Evolutionary conservation across 2,888 invertebrate genomes (phyloP), one percentile per base, ranked within the genome.

Genomic region (Craniophora ligustri): DNA sequence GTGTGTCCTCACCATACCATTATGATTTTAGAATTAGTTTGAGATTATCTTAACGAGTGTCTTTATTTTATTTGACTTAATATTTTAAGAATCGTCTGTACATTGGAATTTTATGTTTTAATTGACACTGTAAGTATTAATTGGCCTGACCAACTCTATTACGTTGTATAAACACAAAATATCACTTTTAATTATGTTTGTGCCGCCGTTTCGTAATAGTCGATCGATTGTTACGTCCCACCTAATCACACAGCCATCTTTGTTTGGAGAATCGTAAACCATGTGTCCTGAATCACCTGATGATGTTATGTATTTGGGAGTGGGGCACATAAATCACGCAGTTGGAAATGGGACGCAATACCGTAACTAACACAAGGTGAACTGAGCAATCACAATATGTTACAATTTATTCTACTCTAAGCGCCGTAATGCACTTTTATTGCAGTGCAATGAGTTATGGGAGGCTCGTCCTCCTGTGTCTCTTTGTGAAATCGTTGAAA

Each of bases 361-460:
- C 79, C 75, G 82, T 76, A 82, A 78, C 79, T 67, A 81, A 81
- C 72, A 78, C 82, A 80, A 84, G 83, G 81, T 81, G 78, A 83
- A 63, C 72, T 54, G 59, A 58, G 62, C 59, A 74, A 68, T 71
- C 71, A 68, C 59, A 71, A 65, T 71, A 71, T 71, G 68, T 62
- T 68, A 65, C 57, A 59, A 65, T 65, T 71, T 71, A 74, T 72
- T 68, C 67, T 41, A 54, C 49, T 65, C 57, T 67, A 66, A 72
- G 47, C 62, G 60, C 61, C 61, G 41, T 45, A 49, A 41, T 73
- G 67, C 74, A 74, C 56, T 75, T 72, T 72, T 75, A 69, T 63
- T 73, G 72, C 63, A 69, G 26, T 40, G 19, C 16, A 21, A 19
- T 58, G 61, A 68, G 21, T 60, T 67, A 74, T 49, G 59, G 35